Conservation (phyloP, 2,888 invertebrate species). For the Drosophila borealis region DNA sequence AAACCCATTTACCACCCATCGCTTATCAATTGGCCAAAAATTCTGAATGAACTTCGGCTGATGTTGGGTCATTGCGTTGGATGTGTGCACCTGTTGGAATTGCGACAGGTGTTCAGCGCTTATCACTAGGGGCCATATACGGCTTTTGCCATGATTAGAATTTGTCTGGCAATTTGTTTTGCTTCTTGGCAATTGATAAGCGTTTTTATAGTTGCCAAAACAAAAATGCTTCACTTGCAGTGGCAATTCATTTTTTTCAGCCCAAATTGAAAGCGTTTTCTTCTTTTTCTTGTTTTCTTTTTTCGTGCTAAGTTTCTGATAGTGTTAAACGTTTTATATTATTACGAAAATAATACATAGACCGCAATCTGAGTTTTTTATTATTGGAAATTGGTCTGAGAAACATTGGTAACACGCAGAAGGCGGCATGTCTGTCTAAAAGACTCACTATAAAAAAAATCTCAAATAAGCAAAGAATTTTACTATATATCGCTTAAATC, state of each 20-base stretch:
- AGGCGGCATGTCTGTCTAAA: too few species aligned
- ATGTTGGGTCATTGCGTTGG: too few species aligned
- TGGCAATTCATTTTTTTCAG: slow-evolving; percentile 10
- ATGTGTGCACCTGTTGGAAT: slow-evolving; percentile 8
- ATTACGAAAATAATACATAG: not conserved
- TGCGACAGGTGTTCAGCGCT: slow-evolving; percentile 43
- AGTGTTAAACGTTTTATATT: slow-evolving; percentile 6
- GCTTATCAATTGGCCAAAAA: slow-evolving; percentile 46
- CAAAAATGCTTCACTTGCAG: slow-evolving; percentile 3
- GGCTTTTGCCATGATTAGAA: slow-evolving; percentile 3
- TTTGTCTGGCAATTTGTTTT: slow-evolving; percentile 43
- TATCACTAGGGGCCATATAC: slow-evolving; percentile 41
- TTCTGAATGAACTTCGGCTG: slow-evolving; percentile 53
- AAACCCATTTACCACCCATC: slow-evolving; percentile 4
- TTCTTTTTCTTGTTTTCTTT: not conserved
- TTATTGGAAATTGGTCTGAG: too few species aligned
- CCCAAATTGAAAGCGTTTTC: not conserved
- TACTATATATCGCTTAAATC: not conserved
- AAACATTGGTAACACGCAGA: too few species aligned
- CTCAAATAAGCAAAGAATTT: not conserved
- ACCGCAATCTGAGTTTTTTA: too few species aligned
- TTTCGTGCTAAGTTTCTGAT: not conserved
- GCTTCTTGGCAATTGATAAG: slow-evolving; percentile 30
- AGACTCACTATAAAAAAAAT: not conserved
- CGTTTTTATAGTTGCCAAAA: slow-evolving; percentile 9